Percentiles rank a stretch among this genome's conserved stretches.
phyloP scores from a whole-genome alignment of 2,113 vertebrate genomes.

The Prunella fulvescens region DNA sequence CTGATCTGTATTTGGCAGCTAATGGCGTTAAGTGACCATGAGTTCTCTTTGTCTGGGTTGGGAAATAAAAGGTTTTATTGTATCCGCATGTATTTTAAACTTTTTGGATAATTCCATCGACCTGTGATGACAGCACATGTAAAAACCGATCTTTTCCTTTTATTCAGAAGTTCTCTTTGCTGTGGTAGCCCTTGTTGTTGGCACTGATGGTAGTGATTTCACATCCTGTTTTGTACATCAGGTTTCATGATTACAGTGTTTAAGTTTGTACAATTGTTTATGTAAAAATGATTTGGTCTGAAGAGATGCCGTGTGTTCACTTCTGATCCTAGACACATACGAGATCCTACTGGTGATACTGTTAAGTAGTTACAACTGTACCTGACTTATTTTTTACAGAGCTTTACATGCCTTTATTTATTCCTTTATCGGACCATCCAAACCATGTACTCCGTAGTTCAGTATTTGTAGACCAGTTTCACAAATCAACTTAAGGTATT shows the following conservation, averaged over 20 bases:
- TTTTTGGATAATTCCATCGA: neutral
- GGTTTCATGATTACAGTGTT: neutral
- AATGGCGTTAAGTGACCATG: neutral
- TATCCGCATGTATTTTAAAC: conserved; percentile 58
- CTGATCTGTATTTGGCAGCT: conserved; percentile 55
- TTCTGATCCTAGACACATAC: neutral
- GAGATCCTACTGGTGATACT: neutral
- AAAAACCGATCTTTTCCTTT: neutral
- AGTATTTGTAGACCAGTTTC: conserved; percentile 57
- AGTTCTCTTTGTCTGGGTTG: conserved; percentile 23
- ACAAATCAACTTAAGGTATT: conserved; percentile 43
- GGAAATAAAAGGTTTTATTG: conserved; percentile 34
- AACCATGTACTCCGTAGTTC: conserved; percentile 26
- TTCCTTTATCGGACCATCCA: conserved; percentile 56
- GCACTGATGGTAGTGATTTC: neutral
- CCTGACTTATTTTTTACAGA: conserved; percentile 32
- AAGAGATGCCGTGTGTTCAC: neutral
- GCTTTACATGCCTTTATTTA: conserved; percentile 58
- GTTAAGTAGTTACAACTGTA: neutral
- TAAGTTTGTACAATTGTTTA: neutral
- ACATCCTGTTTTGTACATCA: neutral
- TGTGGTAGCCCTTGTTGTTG: neutral
- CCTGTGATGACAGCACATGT: neutral
- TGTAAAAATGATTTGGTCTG: neutral
- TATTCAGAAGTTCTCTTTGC: neutral